These are phyloP conservation scores for Balaeniceps rex DNA, from an alignment of 2,113 vertebrate genomes.

Conservation along the genomic window DNA sequence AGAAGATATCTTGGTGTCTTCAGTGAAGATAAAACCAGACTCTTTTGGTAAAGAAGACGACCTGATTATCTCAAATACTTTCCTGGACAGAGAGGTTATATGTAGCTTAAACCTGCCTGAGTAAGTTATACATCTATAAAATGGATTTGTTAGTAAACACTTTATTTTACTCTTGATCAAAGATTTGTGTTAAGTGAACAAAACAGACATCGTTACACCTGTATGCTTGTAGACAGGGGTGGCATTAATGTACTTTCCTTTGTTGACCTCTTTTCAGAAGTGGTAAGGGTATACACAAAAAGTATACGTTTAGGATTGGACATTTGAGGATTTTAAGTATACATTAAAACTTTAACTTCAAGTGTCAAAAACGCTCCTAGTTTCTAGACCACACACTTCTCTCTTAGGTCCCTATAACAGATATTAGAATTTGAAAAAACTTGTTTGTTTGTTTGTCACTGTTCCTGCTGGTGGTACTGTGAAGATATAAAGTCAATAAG, in stretches of 20 bases:
- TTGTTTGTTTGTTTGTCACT: background rate
- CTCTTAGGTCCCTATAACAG: background rate
- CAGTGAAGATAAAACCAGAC: conserved; percentile 58
- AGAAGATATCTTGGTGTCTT: conserved; percentile 79
- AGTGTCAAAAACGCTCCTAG: background rate
- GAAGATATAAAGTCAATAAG: background rate
- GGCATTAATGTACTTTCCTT: background rate
- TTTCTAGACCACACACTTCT: background rate
- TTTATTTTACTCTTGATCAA: background rate
- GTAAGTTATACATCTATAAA: conserved; percentile 65
- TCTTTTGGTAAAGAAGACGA: conserved; percentile 70
- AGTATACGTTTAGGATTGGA: background rate
- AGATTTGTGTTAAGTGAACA: background rate
- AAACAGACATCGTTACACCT: background rate
- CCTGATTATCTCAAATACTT: conserved; percentile 85
- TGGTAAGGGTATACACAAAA: background rate
- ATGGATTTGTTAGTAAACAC: background rate
- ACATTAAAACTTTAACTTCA: background rate
- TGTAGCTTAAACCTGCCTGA: conserved; percentile 72
- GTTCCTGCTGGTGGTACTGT: background rate
- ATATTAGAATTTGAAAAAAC: background rate
- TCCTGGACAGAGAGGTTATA: conserved; percentile 79
- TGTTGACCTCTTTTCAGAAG: background rate
- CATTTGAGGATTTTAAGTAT: background rate
- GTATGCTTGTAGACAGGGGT: background rate